phyloP scores from a whole-genome alignment of 2,888 invertebrate genomes.

The Cylloceria caligata region DNA sequence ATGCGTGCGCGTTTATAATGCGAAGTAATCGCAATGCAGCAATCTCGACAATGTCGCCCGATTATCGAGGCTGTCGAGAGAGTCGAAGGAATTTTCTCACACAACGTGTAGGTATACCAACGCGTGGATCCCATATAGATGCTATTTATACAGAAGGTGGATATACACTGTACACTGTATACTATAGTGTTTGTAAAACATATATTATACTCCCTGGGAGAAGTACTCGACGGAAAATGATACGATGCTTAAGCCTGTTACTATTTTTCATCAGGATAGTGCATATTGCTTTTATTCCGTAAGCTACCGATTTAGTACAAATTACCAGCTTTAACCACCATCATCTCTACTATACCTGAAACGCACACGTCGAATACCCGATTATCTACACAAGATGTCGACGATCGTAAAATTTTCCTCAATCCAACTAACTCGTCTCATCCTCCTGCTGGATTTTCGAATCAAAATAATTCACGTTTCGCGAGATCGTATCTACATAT shows the following conservation, averaged over 20 bases:
- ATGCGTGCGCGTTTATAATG: not conserved
- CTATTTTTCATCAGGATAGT: not conserved
- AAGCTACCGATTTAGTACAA: slow-evolving; percentile 18
- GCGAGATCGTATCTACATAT: slow-evolving; percentile 11
- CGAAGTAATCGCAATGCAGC: slow-evolving; percentile 68
- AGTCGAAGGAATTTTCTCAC: slow-evolving; percentile 72
- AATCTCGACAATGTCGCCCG: slow-evolving; percentile 73
- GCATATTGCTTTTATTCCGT: slow-evolving; percentile 10
- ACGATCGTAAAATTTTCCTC: slow-evolving; percentile 6
- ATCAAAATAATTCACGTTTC: slow-evolving; percentile 34
- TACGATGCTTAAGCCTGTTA: not conserved
- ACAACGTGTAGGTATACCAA: slow-evolving; percentile 35
- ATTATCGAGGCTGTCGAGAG: slow-evolving; percentile 66
- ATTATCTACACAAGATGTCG: slow-evolving; percentile 14
- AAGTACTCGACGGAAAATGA: not conserved
- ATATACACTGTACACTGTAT: not conserved
- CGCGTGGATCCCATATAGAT: not conserved
- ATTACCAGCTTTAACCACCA: slow-evolving; percentile 3
- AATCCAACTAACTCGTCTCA: not conserved
- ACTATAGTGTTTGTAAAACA: not conserved
- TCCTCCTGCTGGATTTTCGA: slow-evolving; percentile 8
- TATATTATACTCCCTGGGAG: not conserved
- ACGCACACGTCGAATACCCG: slow-evolving; percentile 21
- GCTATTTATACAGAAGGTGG: not conserved
- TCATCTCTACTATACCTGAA: not conserved